A percentile compares a stretch with the other conserved stretches of the same genome.
phyloP scores from a whole-genome alignment of 2,888 invertebrate genomes.

The Chloroclystis v-ata region DNA sequence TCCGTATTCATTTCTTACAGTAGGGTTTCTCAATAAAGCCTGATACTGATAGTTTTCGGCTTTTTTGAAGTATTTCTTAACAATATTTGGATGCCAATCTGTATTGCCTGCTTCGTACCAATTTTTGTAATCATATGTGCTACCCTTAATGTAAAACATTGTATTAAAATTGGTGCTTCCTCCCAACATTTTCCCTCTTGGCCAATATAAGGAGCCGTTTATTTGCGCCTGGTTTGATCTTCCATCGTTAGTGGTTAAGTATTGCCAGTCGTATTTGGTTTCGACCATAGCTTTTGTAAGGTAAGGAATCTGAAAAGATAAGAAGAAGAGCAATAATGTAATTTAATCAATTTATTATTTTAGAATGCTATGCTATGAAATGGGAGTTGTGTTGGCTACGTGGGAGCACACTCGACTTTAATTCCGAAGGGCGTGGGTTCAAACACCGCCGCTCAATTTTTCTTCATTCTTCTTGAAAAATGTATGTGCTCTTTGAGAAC shows the following conservation, averaged over 20 bases:
- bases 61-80: slow-evolving; percentile 69
- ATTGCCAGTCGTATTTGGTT: slow-evolving; percentile 85
- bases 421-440: no score
- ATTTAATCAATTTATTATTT: no score
- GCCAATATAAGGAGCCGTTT: slow-evolving; percentile 60
- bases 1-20: slow-evolving; percentile 49
- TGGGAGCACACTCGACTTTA: no score
- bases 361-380: no score
- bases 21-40: slow-evolving; percentile 32
- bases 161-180: slow-evolving; percentile 77
- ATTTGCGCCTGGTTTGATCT: slow-evolving; percentile 81
- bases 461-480: no score
- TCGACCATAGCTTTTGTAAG: slow-evolving; percentile 36
- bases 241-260: slow-evolving; percentile 86
- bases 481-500: no score
- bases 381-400: no score
- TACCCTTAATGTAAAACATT: slow-evolving; percentile 77
- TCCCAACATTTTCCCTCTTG: slow-evolving; percentile 80
- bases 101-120: slow-evolving; percentile 75
- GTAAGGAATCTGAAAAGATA: slow-evolving; percentile 42
- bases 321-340: no score
- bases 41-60: slow-evolving; percentile 61
- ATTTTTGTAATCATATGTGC: slow-evolving; percentile 62
- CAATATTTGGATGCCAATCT: slow-evolving; percentile 76
- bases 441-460: no score